Evolutionary conservation across 1,140 invertebrate genomes (phyloP), one percentile per base, ranked within the genome.

Genomic region (Nasonia longicornis): DNA sequence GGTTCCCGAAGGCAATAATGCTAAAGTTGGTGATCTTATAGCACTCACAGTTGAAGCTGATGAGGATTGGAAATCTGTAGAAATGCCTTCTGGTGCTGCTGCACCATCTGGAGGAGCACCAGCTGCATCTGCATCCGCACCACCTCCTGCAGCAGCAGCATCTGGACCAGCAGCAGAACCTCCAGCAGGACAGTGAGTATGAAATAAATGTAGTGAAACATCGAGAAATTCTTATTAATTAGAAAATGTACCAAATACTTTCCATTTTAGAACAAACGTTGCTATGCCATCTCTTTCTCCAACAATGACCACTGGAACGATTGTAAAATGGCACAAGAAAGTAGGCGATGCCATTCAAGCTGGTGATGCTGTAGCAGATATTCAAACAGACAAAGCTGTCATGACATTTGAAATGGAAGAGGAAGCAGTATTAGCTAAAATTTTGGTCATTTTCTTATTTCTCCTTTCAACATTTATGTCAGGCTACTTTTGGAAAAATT

Each of bases 381-480:
- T 99, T 90, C 98, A 99, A 92, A 99, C 99, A 20, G 99, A 99
- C 87, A 99, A 99, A 92, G 98, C 99, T 0, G 99, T 98, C 0
- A 99, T 99, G 98, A 97, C 98, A 3, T 99, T 99, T 91, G 99
- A 99, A 92, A 97, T 98, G 20, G 97, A 98, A 0, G 98, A 99
- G 87, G 98, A 99, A 90, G 97, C 96, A 12, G 98, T 96, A 89
- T 91, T 99, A 77, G 99, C 99, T 10, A 99, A 98, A 91, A 98
- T 99, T 83, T 82, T 91, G 72, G 90, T 91, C 84, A 12, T 71
- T 83, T 73, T 81, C 63, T 69, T 58, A 20, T 63, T 70, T 75
- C 26, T 8, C 8, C 67, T 80, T 79, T 73, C 67, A 58, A 69
- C 6, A 58, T 63, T 35, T 58, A 58, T 16, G 48, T 20, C 11